Percentiles rank a stretch among this genome's conserved stretches.
Conservation (phyloP, 2,888 invertebrate species). For the Cyclophora albipunctata region DNA sequence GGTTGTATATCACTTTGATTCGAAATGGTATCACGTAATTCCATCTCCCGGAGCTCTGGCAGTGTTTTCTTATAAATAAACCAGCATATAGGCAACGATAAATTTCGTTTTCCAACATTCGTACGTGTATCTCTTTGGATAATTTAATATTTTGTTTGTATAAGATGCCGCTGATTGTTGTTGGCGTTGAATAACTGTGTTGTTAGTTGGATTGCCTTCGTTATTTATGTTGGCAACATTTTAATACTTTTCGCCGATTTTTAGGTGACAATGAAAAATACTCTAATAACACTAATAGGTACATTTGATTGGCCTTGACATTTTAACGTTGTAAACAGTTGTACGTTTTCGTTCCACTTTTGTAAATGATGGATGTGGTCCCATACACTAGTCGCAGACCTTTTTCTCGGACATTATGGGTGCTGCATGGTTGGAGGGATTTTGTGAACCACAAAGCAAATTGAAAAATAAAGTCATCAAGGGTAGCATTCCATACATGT, state of each 20-base stretch:
- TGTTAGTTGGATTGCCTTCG: constrained; percentile 26
- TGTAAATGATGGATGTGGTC: too few relatives aligned
- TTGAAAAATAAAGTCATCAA: too few relatives aligned
- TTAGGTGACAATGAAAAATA: too few relatives aligned
- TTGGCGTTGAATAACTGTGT: constrained; percentile 45
- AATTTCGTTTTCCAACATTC: constrained; percentile 63
- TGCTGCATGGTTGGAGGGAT: too few relatives aligned
- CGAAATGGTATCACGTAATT: constrained; percentile 74
- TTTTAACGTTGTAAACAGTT: too few relatives aligned
- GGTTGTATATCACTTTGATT: constrained; percentile 68
- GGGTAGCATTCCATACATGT: too few relatives aligned
- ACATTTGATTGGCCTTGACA: too few relatives aligned
- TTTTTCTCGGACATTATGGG: too few relatives aligned
- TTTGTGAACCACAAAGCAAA: too few relatives aligned
- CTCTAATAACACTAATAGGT: too few relatives aligned
- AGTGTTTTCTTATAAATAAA: constrained; percentile 73
- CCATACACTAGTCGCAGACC: too few relatives aligned
- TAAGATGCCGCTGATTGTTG: constrained; percentile 40
- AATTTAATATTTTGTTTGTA: constrained; percentile 66
- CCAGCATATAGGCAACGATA: constrained; percentile 70
- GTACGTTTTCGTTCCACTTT: too few relatives aligned
- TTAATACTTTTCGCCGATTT: background rate
- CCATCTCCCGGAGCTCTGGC: constrained; percentile 61
- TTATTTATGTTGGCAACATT: background rate
- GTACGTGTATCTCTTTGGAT: constrained; percentile 56